Percentiles rank a stretch among this genome's conserved stretches.
Evolutionary conservation across 2,797 vertebrate species (phyloP).

Genomic region (Astyanax mexicanus): DNA sequence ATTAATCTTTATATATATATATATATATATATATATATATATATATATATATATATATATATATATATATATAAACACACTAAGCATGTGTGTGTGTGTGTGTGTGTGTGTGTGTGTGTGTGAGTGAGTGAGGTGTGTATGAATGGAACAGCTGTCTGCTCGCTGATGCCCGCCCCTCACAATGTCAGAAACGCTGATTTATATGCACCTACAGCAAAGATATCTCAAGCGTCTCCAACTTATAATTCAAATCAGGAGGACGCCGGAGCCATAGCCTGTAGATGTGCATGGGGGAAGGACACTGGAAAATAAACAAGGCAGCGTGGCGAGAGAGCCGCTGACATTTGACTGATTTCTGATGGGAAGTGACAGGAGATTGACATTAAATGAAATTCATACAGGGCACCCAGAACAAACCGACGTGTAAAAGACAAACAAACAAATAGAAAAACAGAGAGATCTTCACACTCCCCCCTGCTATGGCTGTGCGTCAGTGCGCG

Average conservation of each 20-base stretch:
- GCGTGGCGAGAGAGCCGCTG: slow-evolving; percentile 72
- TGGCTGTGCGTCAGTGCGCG: slow-evolving; percentile 1
- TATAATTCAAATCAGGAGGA: slow-evolving; percentile 82
- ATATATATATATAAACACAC: too few relatives aligned
- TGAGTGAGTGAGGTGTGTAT: slow-evolving; percentile 55
- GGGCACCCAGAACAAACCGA: slow-evolving; percentile 75
- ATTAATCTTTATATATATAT: too few relatives aligned
- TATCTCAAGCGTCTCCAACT: slow-evolving; percentile 80
- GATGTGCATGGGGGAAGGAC: slow-evolving; percentile 85
- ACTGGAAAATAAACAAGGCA: slow-evolving; percentile 84
- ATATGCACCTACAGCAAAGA: slow-evolving; percentile 83
- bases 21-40: too few relatives aligned
- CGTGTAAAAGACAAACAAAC: slow-evolving; percentile 71
- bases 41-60: too few relatives aligned
- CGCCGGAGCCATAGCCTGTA: slow-evolving; percentile 78
- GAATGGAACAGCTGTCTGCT: slow-evolving; percentile 80
- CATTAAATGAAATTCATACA: slow-evolving; percentile 85
- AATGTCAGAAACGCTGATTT: slow-evolving; percentile 82
- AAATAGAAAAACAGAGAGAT: slow-evolving; percentile 61
- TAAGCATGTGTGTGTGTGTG: too few relatives aligned
- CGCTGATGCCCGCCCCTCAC: slow-evolving; percentile 71
- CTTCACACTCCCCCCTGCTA: slow-evolving; percentile 35
- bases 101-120: slow-evolving; percentile 26
- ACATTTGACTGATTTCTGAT: slow-evolving; percentile 85
- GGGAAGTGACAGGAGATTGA: slow-evolving; percentile 86